phyloP scores from a whole-genome alignment of 2,113 vertebrate genomes.

The Astatoreochromis straeleni region DNA sequence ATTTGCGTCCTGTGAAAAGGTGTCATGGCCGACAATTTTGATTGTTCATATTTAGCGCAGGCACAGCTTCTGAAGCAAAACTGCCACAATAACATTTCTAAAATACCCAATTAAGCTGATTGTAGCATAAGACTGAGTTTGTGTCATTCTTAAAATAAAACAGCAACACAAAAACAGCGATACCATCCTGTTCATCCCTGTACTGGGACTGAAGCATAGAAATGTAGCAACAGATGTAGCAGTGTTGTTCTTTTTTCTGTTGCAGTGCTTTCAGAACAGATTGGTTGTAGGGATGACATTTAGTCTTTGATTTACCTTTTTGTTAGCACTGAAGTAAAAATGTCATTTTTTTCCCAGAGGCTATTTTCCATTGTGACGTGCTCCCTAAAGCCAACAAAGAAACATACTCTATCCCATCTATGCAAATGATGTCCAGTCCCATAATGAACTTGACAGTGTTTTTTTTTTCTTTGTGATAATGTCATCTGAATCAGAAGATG shows the following conservation, averaged over 20 bases:
- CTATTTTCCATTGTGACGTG: background rate
- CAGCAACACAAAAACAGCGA: background rate
- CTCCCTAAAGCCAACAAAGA: background rate
- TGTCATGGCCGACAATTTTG: background rate
- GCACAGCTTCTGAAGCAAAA: background rate
- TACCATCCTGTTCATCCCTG: background rate
- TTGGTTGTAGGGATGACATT: background rate
- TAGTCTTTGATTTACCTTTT: background rate
- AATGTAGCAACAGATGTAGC: background rate
- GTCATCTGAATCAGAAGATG: background rate
- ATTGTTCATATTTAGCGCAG: background rate
- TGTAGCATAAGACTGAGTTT: background rate
- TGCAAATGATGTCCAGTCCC: background rate
- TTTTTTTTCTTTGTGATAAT: background rate
- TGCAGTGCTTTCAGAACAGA: background rate
- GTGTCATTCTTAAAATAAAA: background rate
- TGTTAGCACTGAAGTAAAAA: background rate
- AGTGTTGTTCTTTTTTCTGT: background rate
- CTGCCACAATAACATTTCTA: background rate
- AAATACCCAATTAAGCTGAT: background rate
- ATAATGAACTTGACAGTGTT: background rate
- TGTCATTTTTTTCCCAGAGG: background rate
- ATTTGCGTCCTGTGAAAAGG: fast-evolving
- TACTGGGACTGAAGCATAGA: background rate
- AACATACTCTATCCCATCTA: background rate